Conservation (phyloP, 2,113 vertebrate species). For the Ciconia boyciana region DNA sequence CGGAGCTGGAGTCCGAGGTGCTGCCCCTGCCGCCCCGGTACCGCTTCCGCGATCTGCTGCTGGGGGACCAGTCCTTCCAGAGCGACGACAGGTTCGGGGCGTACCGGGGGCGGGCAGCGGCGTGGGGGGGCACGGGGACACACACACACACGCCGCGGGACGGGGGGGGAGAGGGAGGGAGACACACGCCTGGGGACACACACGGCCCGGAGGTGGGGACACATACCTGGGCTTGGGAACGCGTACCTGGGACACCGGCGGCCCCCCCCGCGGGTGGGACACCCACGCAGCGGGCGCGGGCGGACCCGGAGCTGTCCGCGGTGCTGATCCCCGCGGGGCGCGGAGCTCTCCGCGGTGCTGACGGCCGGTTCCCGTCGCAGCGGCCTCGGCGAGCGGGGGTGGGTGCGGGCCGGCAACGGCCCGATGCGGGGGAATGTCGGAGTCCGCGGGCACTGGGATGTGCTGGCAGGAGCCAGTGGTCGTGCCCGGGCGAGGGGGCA, state of each 20-base stretch:
- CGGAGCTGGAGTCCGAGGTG: constrained; percentile 89
- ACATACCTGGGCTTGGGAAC: fast-evolving
- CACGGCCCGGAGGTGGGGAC: not conserved
- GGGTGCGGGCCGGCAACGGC: too few species aligned
- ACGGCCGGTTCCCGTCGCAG: not conserved
- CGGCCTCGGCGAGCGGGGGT: not conserved
- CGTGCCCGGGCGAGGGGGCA: too few species aligned
- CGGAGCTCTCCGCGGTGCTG: constrained; percentile 65
- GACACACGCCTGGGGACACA: fast-evolving
- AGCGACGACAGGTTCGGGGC: constrained; percentile 90
- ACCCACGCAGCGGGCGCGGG: too few species aligned
- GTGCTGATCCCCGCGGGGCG: not conserved
- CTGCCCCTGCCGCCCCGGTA: constrained; percentile 91
- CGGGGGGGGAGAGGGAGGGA: not conserved
- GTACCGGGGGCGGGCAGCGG: not conserved
- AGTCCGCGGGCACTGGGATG: fast-evolving
- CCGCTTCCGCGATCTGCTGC: constrained; percentile 92
- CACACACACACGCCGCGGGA: too few species aligned
- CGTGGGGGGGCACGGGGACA: not conserved
- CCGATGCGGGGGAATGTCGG: fast-evolving
- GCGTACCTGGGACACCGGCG: not conserved
- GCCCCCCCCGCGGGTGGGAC: not conserved
- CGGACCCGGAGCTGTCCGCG: not conserved
- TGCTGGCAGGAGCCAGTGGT: not conserved
- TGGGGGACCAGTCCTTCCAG: constrained; percentile 92